phyloP scores from a whole-genome alignment of 2,113 vertebrate genomes.

The Albula glossodonta region DNA sequence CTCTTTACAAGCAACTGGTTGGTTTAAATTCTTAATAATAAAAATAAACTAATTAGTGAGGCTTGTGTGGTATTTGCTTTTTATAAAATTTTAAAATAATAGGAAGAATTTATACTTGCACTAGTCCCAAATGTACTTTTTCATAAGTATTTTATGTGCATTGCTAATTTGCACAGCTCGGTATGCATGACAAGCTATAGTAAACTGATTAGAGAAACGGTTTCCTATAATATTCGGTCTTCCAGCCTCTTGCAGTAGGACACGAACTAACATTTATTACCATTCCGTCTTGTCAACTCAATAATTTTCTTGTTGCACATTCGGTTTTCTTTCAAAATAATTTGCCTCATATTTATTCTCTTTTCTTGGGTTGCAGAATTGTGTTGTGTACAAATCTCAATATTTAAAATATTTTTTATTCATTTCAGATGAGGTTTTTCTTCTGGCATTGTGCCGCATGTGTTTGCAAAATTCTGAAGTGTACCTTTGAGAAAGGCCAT shows the following conservation, averaged over 20 bases:
- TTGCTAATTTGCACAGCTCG: conserved; percentile 17
- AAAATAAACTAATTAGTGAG: conserved; percentile 42
- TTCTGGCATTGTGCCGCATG: background rate
- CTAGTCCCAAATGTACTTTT: conserved; percentile 23
- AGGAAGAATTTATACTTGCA: conserved; percentile 19
- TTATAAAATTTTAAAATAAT: conserved; percentile 34
- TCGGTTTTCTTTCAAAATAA: background rate
- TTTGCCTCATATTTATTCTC: background rate
- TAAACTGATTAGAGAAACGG: background rate
- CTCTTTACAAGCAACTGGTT: conserved; percentile 41
- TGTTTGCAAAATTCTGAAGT: too few relatives aligned
- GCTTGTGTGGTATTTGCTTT: conserved; percentile 44
- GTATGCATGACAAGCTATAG: background rate
- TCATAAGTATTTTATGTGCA: conserved; percentile 10
- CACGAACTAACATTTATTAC: background rate
- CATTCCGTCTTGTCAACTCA: background rate
- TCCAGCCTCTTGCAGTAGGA: background rate
- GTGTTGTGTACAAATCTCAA: background rate
- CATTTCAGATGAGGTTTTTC: background rate
- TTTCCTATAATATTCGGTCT: conserved; percentile 6
- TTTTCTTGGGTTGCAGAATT: background rate
- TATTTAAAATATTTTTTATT: background rate
- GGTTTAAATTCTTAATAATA: conserved; percentile 38
- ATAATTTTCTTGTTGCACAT: background rate
- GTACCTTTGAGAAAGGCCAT: background rate